Evolutionary conservation across 2,113 vertebrate species (phyloP).

Genomic region (Abramis brama): DNA sequence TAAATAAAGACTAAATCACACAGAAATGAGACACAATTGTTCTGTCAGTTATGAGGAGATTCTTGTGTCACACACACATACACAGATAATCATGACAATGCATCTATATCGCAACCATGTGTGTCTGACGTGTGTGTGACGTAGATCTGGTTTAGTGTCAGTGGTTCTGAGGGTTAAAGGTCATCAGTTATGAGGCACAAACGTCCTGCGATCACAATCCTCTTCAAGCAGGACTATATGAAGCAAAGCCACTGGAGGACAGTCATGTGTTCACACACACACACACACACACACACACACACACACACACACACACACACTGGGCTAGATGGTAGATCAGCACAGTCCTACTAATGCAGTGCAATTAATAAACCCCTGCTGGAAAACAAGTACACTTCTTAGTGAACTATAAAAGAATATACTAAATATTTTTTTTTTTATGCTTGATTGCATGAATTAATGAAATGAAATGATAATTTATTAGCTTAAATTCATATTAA

Average conservation of each 20-base stretch:
- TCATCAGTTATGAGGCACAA: neutral
- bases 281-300: no score
- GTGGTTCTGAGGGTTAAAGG: neutral
- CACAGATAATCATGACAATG: neutral
- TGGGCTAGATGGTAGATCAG: neutral
- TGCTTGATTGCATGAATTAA: neutral
- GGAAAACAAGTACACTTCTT: neutral
- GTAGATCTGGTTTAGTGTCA: neutral
- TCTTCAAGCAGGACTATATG: neutral
- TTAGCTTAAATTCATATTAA: neutral
- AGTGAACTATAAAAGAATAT: neutral
- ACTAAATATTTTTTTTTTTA: neutral
- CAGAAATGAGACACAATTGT: neutral
- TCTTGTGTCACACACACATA: neutral
- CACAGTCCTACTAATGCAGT: neutral
- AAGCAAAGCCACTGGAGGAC: neutral
- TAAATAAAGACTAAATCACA: neutral
- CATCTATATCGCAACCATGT: neutral
- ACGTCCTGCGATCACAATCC: neutral
- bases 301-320: neutral
- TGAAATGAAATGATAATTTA: neutral
- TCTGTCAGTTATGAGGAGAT: neutral
- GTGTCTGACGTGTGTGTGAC: neutral
- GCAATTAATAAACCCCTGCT: no score
- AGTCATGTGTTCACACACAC: neutral